A percentile compares a stretch with the other conserved stretches of the same genome.
These are phyloP conservation scores for Pygoscelis antarcticus DNA, from an alignment of 2,113 vertebrate genomes.

Conservation along the genomic window DNA sequence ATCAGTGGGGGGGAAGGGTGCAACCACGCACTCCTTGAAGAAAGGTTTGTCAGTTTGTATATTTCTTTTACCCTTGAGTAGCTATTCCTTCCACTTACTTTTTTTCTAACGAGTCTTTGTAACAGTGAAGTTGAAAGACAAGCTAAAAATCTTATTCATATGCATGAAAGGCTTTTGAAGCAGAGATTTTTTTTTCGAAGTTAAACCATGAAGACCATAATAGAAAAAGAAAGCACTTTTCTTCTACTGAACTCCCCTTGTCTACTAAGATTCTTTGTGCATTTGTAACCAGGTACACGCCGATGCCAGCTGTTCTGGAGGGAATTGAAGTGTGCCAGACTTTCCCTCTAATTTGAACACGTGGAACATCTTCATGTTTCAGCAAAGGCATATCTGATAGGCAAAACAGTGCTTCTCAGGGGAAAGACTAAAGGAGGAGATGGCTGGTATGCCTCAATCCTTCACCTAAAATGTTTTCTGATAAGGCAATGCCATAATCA, in stretches of 20 bases:
- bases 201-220: neutral
- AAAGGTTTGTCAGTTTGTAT: neutral
- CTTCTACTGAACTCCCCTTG: neutral
- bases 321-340: neutral
- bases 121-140: neutral
- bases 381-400: neutral
- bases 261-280: neutral
- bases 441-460: neutral
- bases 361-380: neutral
- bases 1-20: neutral
- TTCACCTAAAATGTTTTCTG: neutral
- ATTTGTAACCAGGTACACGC: neutral
- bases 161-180: slow-evolving; percentile 27
- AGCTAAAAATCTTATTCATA: neutral
- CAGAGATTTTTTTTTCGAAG: neutral
- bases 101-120: neutral
- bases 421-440: neutral
- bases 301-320: neutral
- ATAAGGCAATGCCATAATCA: neutral
- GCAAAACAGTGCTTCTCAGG: neutral
- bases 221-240: neutral
- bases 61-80: neutral
- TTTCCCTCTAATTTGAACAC: neutral
- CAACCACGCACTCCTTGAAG: neutral
- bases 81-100: neutral